These are phyloP conservation scores for Cygnus buccinator DNA, from an alignment of 2,113 vertebrate genomes.

Conservation along the genomic window DNA sequence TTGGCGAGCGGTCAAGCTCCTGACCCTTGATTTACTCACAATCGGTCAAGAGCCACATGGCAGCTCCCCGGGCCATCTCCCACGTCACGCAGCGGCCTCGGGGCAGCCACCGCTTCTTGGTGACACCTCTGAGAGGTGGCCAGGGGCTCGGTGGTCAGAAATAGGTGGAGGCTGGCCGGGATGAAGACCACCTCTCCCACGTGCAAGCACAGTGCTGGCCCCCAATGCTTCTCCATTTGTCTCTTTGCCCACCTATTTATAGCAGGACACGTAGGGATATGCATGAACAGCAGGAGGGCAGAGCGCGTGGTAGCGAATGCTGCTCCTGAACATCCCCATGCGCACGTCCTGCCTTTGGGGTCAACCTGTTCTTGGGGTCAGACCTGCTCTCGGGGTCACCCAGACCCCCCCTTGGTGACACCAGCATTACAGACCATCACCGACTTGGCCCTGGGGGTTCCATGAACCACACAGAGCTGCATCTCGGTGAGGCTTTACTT, in stretches of 20 bases:
- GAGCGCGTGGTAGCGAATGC: conserved; percentile 31
- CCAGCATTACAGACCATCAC: background rate
- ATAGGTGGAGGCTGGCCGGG: conserved; percentile 17
- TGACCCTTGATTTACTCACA: conserved; percentile 68
- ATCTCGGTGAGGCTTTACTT: background rate
- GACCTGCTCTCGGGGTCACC: background rate
- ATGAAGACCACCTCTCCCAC: background rate
- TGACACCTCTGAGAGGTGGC: background rate
- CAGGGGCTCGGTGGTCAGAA: background rate
- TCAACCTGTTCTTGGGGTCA: background rate
- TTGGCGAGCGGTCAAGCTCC: conserved; percentile 62
- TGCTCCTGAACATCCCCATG: background rate
- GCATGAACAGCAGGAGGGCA: background rate
- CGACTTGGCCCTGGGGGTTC: background rate
- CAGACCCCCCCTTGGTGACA: background rate
- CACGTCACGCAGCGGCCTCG: background rate
- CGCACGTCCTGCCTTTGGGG: background rate
- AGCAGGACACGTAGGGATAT: background rate
- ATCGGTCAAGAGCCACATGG: conserved; percentile 64
- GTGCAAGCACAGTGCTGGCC: background rate
- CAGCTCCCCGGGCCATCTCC: background rate
- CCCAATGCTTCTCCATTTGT: conserved; percentile 1
- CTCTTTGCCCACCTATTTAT: conserved; percentile 59
- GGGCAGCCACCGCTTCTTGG: background rate
- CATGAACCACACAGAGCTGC: background rate